Base-by-base conservation (phyloP, 2,113 vertebrate species). In the Tautogolabrus adspersus region DNA sequence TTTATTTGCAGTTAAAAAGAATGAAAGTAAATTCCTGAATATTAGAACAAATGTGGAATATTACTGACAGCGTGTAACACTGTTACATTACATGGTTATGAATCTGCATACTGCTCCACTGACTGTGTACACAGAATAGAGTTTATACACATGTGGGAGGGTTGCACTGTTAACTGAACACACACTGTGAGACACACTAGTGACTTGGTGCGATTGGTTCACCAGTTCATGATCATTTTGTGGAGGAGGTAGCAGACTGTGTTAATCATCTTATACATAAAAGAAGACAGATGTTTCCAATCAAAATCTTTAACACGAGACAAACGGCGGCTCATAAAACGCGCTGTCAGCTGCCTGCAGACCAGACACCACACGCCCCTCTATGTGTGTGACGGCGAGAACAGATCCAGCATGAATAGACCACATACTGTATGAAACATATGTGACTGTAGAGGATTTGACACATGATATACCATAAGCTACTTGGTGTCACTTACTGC, bases 391-490 rank as follows among this genome's bases (percentile, higher is more conserved):
- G 34, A 62, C 15, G 19, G 8, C 19, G 47, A 46, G 12, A 12
- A 46, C 44, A 46, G 5, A 46, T 46, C 10, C 18, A 49, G 19
- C 19, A 21, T 70, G 52, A 72, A 81, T 21, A 23, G 19, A 67
- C 51, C 66, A 62, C 16, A 30, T 65, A n/a, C n/a, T n/a, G n/a
- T n/a, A 59, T 37, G 59, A 66, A 70, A 83, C 62, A 65, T 69
- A 68, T 26, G 54, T 21, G 18, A 72, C 66, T 83, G 74, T 21
- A 40, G 63, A 6, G 5, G 44, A 82, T 81, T 56, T 83, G 82
- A 73, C 42, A 38, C 59, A 23, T 2, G 60, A 79, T 81, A 52
- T 66, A 82, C 79, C 61, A 74, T 80, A 86, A 88, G 68, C 79
- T 75, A 66, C 67, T 83, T 71, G 58, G 42, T 66, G 55, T 82